phyloP scores from a whole-genome alignment of 2,888 invertebrate genomes.

The Lobophora halterata region DNA sequence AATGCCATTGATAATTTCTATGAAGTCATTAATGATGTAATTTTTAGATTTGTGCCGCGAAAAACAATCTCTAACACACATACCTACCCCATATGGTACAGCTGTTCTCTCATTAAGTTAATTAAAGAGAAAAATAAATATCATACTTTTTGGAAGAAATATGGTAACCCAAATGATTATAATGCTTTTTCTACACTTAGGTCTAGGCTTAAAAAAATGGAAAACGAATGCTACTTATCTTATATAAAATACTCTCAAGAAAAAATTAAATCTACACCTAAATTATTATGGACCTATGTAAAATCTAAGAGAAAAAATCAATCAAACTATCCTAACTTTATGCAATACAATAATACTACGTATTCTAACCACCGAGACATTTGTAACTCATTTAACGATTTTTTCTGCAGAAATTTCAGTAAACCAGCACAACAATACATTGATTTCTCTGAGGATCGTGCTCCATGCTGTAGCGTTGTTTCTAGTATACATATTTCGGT shows the following conservation, averaged over 20 bases:
- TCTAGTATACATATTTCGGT: neutral
- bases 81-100: conserved; percentile 7
- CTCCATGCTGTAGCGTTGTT: neutral
- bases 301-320: conserved; percentile 4
- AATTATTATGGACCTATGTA: conserved; percentile 9
- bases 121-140: conserved; percentile 7
- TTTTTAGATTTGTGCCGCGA: conserved; percentile 3
- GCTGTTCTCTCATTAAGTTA: neutral
- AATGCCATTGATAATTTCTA: neutral
- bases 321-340: conserved; percentile 5
- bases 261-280: conserved; percentile 11
- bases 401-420: conserved; percentile 5
- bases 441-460: neutral
- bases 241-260: conserved; percentile 1
- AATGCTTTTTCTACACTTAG: conserved; percentile 1
- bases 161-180: conserved; percentile 8
- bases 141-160: neutral
- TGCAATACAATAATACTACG: neutral
- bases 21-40: neutral
- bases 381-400: conserved; percentile 6
- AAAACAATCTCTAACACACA: neutral
- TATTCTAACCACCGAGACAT: neutral
- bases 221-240: neutral
- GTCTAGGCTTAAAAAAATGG: neutral
- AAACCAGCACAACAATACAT: neutral